Percentiles rank a stretch among this genome's conserved stretches.
Conservation (phyloP, 1,140 invertebrate species). For the Diabrotica virgifera region DNA sequence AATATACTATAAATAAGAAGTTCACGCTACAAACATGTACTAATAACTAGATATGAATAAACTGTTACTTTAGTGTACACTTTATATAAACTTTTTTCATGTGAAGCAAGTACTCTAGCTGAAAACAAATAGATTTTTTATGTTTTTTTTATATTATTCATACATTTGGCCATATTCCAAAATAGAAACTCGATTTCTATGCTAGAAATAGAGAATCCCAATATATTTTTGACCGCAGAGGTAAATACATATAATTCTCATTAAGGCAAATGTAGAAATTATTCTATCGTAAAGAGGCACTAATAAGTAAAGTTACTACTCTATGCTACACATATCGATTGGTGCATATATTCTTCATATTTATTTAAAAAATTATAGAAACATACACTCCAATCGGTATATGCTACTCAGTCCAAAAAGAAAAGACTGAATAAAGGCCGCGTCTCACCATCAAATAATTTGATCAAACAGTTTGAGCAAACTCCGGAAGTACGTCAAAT, state of each 20-base stretch:
- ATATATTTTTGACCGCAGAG: background rate
- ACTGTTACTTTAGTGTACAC: background rate
- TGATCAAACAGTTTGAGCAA: no score
- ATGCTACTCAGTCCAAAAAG: background rate
- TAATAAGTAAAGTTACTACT: constrained; percentile 15
- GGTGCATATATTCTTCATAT: no score
- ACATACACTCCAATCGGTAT: background rate
- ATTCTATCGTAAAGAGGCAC: constrained; percentile 14
- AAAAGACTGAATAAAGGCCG: background rate
- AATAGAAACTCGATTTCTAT: constrained; percentile 11
- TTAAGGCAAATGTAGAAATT: constrained; percentile 15
- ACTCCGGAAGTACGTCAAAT: no score
- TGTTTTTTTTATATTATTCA: background rate
- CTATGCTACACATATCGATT: background rate
- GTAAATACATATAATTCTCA: constrained; percentile 7
- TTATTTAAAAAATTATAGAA: background rate
- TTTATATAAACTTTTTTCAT: constrained; percentile 7
- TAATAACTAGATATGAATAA: constrained; percentile 17
- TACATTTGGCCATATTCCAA: constrained; percentile 12
- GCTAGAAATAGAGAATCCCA: background rate
- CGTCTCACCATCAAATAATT: no score
- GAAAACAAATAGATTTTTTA: constrained; percentile 7
- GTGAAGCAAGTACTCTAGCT: constrained; percentile 16
- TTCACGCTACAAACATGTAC: constrained; percentile 16
- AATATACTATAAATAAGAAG: constrained; percentile 11